phyloP scores from a whole-genome alignment of 1,140 invertebrate species.

The Caenorhabditis tropicalis region DNA sequence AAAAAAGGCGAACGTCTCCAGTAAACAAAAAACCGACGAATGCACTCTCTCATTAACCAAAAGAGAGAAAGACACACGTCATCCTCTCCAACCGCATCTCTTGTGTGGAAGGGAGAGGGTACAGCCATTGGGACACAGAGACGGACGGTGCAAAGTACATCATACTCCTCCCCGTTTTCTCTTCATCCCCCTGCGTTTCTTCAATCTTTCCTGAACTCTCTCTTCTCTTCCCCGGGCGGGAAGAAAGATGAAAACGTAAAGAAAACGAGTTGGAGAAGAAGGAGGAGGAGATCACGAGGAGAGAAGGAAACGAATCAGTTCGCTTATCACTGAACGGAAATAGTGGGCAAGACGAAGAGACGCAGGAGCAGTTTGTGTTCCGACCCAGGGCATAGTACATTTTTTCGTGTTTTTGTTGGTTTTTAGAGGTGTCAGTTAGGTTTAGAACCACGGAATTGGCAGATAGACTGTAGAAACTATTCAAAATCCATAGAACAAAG shows the following conservation, averaged over 20 bases:
- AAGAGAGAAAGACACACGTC: too few species aligned
- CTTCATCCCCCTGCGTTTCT: background rate
- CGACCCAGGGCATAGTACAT: too few species aligned
- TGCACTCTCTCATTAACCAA: background rate
- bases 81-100: background rate
- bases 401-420: too few species aligned
- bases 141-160: slow-evolving; percentile 47
- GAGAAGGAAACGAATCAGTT: background rate
- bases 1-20: background rate
- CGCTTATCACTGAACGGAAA: background rate
- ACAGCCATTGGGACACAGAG: background rate
- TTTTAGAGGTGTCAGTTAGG: too few species aligned
- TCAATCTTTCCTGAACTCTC: background rate
- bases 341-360: background rate
- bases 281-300: background rate
- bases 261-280: background rate
- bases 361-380: slow-evolving; percentile 21
- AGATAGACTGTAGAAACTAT: too few species aligned
- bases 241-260: background rate
- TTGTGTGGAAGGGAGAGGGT: background rate
- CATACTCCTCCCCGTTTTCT: background rate
- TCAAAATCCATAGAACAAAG: too few species aligned
- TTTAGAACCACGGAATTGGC: too few species aligned
- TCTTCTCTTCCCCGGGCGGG: background rate
- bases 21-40: background rate